Conservation (phyloP, 37 sponge, comb jelly and placozoan species). For the Eunapius fragilis region DNA sequence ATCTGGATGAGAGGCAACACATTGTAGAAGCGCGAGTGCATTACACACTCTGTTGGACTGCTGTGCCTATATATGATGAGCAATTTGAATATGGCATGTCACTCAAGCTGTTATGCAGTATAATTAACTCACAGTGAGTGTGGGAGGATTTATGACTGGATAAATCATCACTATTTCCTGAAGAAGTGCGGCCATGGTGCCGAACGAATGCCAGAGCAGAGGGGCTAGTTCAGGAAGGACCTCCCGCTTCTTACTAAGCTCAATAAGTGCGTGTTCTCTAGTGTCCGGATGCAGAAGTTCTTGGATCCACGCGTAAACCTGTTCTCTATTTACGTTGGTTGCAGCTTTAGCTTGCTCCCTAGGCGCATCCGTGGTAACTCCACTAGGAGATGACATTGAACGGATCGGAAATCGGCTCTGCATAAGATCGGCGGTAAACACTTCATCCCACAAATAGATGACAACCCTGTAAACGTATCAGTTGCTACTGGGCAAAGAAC, state of each 20-base stretch:
- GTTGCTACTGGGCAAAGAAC: background rate
- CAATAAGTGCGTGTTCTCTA: conserved; percentile 85
- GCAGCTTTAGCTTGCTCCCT: background rate
- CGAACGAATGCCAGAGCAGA: conserved; percentile 97
- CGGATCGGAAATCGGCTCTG: conserved; percentile 25
- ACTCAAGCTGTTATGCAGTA: background rate
- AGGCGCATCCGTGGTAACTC: background rate
- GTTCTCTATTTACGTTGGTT: conserved; percentile 13
- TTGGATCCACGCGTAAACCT: conserved; percentile 83
- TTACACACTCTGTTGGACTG: conserved; percentile 99
- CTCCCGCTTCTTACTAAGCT: conserved; percentile 94
- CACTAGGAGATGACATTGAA: conserved; percentile 24
- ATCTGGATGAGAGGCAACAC: conserved; percentile 97
- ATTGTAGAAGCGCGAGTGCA: conserved; percentile 95
- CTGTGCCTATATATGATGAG: conserved; percentile 71
- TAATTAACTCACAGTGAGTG: conserved; percentile 75
- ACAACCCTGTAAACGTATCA: background rate
- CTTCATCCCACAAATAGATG: background rate
- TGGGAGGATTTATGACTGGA: conserved; percentile 95
- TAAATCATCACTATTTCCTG: conserved; percentile 97
- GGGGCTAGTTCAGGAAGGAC: conserved; percentile 93
- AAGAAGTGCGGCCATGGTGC: conserved; percentile 92
- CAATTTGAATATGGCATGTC: background rate
- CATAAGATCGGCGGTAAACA: background rate
- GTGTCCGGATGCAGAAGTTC: conserved; percentile 74